phyloP scores from a whole-genome alignment of 1,140 invertebrate species.

The fruit fly (Drosophila melanogaster) region DNA sequence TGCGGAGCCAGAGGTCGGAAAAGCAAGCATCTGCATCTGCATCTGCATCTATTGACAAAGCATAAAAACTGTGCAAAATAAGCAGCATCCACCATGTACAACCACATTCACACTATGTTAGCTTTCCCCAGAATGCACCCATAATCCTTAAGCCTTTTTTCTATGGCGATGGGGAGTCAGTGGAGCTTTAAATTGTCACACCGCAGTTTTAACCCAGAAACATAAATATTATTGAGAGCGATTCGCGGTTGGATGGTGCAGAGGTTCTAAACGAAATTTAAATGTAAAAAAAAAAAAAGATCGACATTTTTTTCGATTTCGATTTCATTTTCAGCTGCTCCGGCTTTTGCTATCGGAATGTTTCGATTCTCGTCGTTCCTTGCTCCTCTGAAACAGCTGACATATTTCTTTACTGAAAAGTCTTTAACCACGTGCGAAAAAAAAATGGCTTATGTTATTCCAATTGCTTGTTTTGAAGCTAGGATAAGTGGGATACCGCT shows the following conservation, averaged over 20 bases:
- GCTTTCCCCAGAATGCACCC: slow-evolving; percentile 18
- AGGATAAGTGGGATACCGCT: too few species aligned
- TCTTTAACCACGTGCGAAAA: too few species aligned
- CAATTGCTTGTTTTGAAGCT: too few species aligned
- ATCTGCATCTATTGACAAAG: slow-evolving; percentile 46
- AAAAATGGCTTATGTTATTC: too few species aligned
- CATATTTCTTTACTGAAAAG: too few species aligned
- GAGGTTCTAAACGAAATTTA: not conserved
- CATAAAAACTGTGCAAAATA: slow-evolving; percentile 55
- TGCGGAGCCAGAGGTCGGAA: slow-evolving; percentile 25
- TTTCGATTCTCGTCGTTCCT: too few species aligned
- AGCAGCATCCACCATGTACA: slow-evolving; percentile 8
- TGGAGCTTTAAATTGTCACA: slow-evolving; percentile 61
- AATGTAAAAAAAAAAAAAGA: not conserved
- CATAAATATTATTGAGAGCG: slow-evolving; percentile 71
- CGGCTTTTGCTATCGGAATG: too few species aligned
- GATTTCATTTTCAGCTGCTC: not conserved
- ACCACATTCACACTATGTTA: not conserved
- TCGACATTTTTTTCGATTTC: too few species aligned
- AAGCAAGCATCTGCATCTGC: slow-evolving; percentile 42
- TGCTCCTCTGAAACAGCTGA: too few species aligned
- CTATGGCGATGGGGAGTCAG: slow-evolving; percentile 7
- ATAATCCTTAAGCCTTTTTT: slow-evolving; percentile 22
- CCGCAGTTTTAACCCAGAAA: slow-evolving; percentile 74
- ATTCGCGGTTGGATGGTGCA: slow-evolving; percentile 5